These are phyloP conservation scores for Microplitis deprimator DNA, from an alignment of 2,888 invertebrate genomes.

Conservation along the genomic window DNA sequence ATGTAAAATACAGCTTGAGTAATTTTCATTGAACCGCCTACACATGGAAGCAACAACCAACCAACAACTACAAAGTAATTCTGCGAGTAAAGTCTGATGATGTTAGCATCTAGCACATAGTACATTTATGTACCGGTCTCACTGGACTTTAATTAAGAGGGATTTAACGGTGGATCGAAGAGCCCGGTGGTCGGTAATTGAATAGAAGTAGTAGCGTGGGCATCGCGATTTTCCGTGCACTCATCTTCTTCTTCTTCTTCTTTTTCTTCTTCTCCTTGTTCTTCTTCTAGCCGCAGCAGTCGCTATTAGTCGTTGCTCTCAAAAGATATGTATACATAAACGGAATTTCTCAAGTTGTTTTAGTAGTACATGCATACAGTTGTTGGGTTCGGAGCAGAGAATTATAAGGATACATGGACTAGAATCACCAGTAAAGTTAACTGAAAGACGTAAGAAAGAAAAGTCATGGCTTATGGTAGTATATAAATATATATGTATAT, in stretches of 20 bases:
- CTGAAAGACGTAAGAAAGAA: background rate
- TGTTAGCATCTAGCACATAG: slow-evolving; percentile 12
- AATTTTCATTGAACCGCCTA: background rate
- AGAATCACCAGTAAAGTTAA: background rate
- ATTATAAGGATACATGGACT: slow-evolving; percentile 1
- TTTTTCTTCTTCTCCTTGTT: background rate
- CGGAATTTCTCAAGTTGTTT: background rate
- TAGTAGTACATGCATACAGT: background rate
- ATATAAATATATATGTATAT: background rate
- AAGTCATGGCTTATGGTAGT: background rate
- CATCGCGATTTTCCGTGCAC: slow-evolving; percentile 48
- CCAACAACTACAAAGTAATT: background rate
- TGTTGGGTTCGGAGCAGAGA: background rate
- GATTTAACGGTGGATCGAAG: slow-evolving; percentile 43
- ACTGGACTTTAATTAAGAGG: slow-evolving; percentile 41
- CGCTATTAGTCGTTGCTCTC: background rate
- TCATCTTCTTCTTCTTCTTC: background rate
- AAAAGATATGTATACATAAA: slow-evolving; percentile 1
- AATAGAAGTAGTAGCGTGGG: slow-evolving; percentile 37
- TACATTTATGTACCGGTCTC: slow-evolving; percentile 18
- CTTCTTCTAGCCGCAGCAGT: background rate
- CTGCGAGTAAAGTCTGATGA: background rate
- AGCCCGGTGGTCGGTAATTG: slow-evolving; percentile 40
- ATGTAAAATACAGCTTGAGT: slow-evolving; percentile 13
- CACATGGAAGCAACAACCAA: background rate